Conservation (phyloP, 2,888 invertebrate genomes). For the Ischnus inquisitorius region DNA sequence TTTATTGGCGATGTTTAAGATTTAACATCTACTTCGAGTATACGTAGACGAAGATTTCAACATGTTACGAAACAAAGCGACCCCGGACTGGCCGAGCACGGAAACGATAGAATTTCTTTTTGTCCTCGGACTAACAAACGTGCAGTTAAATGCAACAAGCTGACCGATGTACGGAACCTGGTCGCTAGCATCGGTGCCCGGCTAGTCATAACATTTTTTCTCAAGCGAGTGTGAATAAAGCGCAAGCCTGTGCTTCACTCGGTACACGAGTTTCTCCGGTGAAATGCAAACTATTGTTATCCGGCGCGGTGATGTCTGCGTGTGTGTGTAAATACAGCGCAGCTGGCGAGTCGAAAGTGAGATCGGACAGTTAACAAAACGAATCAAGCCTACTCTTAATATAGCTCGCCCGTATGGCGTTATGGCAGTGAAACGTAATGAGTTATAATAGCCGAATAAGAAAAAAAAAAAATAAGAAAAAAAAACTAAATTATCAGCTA, state of each 20-base stretch:
- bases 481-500: constrained; percentile 70
- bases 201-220: constrained; percentile 23
- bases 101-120: too few species aligned
- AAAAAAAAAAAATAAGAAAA: constrained; percentile 4
- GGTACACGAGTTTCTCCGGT: constrained; percentile 78
- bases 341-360: constrained; percentile 64
- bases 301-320: constrained; percentile 40
- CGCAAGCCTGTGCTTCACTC: constrained; percentile 5
- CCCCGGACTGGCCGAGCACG: too few species aligned
- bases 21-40: too few species aligned
- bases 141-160: background rate
- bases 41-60: too few species aligned
- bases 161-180: background rate
- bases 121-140: background rate
- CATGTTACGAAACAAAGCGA: too few species aligned
- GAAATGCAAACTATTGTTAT: constrained; percentile 81
- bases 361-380: constrained; percentile 59
- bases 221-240: constrained; percentile 8
- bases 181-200: background rate
- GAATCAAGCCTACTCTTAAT: constrained; percentile 47
- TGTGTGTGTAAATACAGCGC: constrained; percentile 74
- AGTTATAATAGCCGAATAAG: constrained; percentile 57
- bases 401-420: background rate
- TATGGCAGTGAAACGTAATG: constrained; percentile 28
- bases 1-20: too few species aligned